A percentile compares a stretch with the other conserved stretches of the same genome.
phyloP scores from a whole-genome alignment of 2,888 invertebrate genomes.

The Hemicrepidius hirtus region DNA sequence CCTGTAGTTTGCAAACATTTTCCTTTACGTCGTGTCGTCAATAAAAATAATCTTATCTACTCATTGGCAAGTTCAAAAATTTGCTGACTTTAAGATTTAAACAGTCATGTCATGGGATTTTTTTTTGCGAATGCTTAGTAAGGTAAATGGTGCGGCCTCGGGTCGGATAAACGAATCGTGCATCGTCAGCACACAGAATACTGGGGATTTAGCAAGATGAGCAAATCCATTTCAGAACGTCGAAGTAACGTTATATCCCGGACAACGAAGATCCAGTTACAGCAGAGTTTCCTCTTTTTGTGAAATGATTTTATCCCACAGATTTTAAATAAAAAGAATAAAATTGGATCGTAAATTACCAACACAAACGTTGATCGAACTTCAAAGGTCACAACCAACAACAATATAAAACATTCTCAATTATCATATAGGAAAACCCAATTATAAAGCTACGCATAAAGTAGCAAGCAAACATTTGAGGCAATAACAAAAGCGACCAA shows the following conservation, averaged over 20 bases:
- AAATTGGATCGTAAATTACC: too few species aligned
- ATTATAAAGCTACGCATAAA: not conserved
- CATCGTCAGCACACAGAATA: slow-evolving; percentile 41
- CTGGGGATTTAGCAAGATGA: slow-evolving; percentile 40
- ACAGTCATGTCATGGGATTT: slow-evolving; percentile 22
- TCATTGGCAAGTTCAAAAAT: slow-evolving; percentile 30
- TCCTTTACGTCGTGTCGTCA: too few species aligned
- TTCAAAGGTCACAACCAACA: too few species aligned
- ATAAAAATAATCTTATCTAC: too few species aligned
- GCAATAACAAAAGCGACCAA: slow-evolving; percentile 13
- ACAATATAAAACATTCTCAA: too few species aligned
- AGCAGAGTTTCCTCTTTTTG: not conserved
- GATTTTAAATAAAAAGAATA: too few species aligned
- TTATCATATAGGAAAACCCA: not conserved
- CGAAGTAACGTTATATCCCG: slow-evolving; percentile 31
- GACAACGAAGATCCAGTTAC: slow-evolving; percentile 30
- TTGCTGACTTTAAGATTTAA: slow-evolving; percentile 29
- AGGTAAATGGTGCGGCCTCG: slow-evolving; percentile 45
- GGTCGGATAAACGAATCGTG: slow-evolving; percentile 42
- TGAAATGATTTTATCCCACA: not conserved
- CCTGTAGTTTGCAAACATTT: too few species aligned
- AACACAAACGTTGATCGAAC: too few species aligned
- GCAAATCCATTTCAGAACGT: slow-evolving; percentile 40
- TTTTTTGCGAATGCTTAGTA: slow-evolving; percentile 38
- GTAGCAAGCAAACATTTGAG: not conserved